Base-by-base conservation (phyloP, 2,113 vertebrate species). In the Acrocephalus arundinaceus region DNA sequence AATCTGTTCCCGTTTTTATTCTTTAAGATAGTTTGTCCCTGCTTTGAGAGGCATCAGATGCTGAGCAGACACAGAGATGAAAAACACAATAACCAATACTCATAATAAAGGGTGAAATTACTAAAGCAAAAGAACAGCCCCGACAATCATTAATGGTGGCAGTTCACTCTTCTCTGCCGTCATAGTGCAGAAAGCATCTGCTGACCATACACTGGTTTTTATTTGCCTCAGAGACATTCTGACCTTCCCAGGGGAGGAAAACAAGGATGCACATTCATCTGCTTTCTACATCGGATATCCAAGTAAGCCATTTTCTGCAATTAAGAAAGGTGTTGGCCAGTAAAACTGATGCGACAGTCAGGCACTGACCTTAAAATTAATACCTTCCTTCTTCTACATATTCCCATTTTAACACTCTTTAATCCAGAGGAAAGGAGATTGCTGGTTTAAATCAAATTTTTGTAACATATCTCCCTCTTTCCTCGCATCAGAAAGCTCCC, bases 241-340 rank as follows among this genome's bases (percentile, higher is more conserved):
- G 89, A 92, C 90, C 88, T 86, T 89, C 76, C 72, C 92, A 67
- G 30, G 48, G 39, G 83, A 84, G 39, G 35, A 66, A 91, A 95
- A 66, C 55, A 80, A 94, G 63, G 78, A 87, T 51, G 72, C 35
- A 39, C 46, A 66, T 82, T 88, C 75, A 94, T 90, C 67, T 74
- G 55, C 79, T 91, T 88, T 66, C 51, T 6, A 59, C 72, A 88
- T 15, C 18, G 15, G 23, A 83, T 59, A 54, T 67, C 74, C 35
- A 58, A 84, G 85, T 71, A 85, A 83, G 33, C 49, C 41, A 24
- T 84, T 80, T 89, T 79, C 67, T 80, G 51, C 87, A 83, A 59
- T 85, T 82, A 80, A 58, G 51, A 85, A 49, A 94, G 67, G 39
- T 77, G 59, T 59, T 70, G 30, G 45, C 43, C 66, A 55, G 61